These are phyloP conservation scores for Strix aluco DNA, from an alignment of 2,113 vertebrate species.

Conservation along the genomic window DNA sequence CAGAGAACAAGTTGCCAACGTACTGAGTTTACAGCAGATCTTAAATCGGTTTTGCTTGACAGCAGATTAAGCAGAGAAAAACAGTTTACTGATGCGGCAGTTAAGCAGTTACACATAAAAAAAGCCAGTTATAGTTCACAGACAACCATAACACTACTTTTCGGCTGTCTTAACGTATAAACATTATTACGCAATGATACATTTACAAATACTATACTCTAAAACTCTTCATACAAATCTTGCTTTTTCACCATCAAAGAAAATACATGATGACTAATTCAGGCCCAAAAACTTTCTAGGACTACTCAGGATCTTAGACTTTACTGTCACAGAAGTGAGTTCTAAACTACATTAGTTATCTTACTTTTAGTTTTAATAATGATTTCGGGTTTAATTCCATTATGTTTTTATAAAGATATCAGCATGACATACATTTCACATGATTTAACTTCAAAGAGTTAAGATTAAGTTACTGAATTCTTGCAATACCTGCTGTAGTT, in stretches of 20 bases:
- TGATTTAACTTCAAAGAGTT: conserved; percentile 47
- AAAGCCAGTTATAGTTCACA: neutral
- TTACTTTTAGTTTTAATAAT: neutral
- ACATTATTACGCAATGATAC: neutral
- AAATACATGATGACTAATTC: neutral
- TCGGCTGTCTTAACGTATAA: neutral
- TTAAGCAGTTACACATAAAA: neutral
- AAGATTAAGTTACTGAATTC: conserved; percentile 59
- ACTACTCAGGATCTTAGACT: neutral
- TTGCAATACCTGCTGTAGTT: conserved; percentile 40
- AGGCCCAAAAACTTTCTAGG: neutral
- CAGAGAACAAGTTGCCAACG: conserved; percentile 7
- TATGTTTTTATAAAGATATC: conserved; percentile 18
- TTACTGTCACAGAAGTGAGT: neutral
- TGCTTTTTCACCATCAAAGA: neutral
- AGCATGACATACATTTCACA: conserved; percentile 10
- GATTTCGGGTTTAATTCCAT: neutral
- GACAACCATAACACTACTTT: neutral
- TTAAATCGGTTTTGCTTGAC: neutral
- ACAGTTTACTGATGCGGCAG: neutral
- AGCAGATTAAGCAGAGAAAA: neutral
- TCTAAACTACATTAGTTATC: neutral
- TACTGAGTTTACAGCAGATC: neutral
- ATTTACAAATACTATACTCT: neutral
- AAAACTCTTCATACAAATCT: neutral